Base-by-base conservation (phyloP, 2,797 vertebrate species). In the Meriones psammophilus region DNA sequence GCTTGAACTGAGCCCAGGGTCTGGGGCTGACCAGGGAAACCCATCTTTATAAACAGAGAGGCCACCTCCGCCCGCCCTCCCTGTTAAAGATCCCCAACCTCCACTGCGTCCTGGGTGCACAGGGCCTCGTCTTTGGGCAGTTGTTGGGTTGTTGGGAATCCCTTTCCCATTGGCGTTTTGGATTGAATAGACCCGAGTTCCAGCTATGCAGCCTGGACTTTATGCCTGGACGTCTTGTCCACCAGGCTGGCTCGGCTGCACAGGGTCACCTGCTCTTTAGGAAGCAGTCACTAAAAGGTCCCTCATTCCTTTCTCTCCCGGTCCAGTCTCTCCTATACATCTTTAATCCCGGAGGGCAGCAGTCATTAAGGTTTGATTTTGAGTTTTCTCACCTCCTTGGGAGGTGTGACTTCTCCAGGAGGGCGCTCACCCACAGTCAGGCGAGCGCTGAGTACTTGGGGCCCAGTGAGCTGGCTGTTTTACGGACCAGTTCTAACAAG, bases 401-500 rank as follows among this genome's bases (percentile, higher is more conserved):
- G 30, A 76, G 78, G n/a, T 88, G 18, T 15, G 28, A 30, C 28
- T 78, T 81, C 85, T 89, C 30, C 58, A 36, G 62, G 28, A 8
- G 30, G 15, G 8, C 50, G 30, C 46, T 78, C 8, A 64, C 2
- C 17, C 46, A 15, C 5, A 24, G 17, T 60, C 12, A n/a, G 66
- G 42, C 5, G 0, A 50, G 56, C 33, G 56, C 56, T 95, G 81
- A 28, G 60, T 85, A 71, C 28, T 22, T 1, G 68, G 83, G 15
- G 12, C 24, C 26, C 85, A 14, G 2, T 30, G 30, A 92, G 17
- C 77, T 39, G 71, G 7, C 64, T 92, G 14, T 60, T 30, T 91
- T 73, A 80, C 56, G 73, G 36, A 71, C 7, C 4, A 88, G 58
- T 80, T 92, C 26, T 92, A 94, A 97, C 68, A 88, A 83, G 28